Base-by-base conservation (phyloP, 2,113 vertebrate genomes). In the Saccopteryx leptura region DNA sequence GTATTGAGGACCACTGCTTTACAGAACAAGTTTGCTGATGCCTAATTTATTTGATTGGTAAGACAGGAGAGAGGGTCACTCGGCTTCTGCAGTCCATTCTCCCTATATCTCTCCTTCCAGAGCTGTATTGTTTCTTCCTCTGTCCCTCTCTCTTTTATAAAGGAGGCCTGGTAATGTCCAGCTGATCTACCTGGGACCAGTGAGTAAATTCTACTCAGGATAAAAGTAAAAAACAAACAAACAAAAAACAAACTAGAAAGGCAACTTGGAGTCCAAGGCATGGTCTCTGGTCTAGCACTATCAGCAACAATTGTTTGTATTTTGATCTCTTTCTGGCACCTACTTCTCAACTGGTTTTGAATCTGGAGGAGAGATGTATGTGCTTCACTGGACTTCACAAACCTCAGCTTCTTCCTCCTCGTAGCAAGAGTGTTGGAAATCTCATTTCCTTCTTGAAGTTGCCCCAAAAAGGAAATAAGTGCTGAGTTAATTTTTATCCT, bases 381-480 rank as follows among this genome's bases (percentile, higher is more conserved):
- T 26, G 66, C 65, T 50, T 83, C 60, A 75, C 13, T 48, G 33
- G 26, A 9, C 24, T 93, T 33, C 19, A 69, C 74, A 91, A 81
- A 87, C 15, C 60, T 96, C 80, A 95, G 5, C 31, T 79, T 91
- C 74, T 83, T 90, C 80, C 60, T 90, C 33, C n/a, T 90, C 66
- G 8, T 21, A 81, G 66, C 39, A 92, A 60, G 26, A 86, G 80
- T 88, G 76, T 61, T 90, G 90, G 88, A 88, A 96, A 88, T 92
- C 50, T 90, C 72, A 95, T 96, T 96, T 97, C 91, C 97, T 95
- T 90, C 94, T 95, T 93, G 88, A 84, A 92, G 54, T 92, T 19
- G 97, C 96, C 96, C 92, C 93, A 98, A 61, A 95, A 79, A 95
- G 79, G 97, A 97, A 97, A 48, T 68, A 23, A 96, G 74, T 87